Evolutionary conservation across 2,888 invertebrate species (phyloP), one percentile per base, ranked within the genome.

Genomic region (Trachelus troglodyta): DNA sequence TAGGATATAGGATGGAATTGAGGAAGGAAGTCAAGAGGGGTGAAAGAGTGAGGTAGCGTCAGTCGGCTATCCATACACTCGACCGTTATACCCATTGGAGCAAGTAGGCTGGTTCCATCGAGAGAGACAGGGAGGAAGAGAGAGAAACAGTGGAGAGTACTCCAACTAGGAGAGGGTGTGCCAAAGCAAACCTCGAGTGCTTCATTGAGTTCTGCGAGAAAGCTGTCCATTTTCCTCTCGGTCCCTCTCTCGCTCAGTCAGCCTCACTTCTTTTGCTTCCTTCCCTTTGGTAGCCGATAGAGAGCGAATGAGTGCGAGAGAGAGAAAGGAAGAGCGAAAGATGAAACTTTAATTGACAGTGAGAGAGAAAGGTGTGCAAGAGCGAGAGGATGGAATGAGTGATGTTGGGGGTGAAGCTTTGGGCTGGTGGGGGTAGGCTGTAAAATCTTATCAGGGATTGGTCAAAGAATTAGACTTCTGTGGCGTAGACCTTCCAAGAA

Each of bases 61-160:
- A 9, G 23, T 56, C 56, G 56, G 23, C 23, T 56, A 56, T 56
- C 9, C 56, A 56, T 6, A 56, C 56, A 56, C 56, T 56, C 23
- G 56, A 23, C 23, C 23, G 23, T 56, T 23, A 23, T 56, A 56
- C 23, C 56, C 56, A 56, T 56, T 56, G 56, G 56, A 56, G 56
- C 56, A 56, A 56, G 23, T 56, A 56, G 56, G 56, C 56, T 23
- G 56, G 23, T 56, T 56, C 9, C 56, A 56, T 56, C 9, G 56
- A 56, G 9, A 56, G 56, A 56, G 40, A 23, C 1, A 1, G 6
- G 1, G 40, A 40, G 15, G 4, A 15, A 40, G 23, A 12, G 40
- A 56, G 56, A 56, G 56, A 56, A 15, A 9, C 37, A 37, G 37
- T 86, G 84, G 84, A 86, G 86, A 82, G 56, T 76, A 78, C 79